Conservation (phyloP, 1,140 invertebrate genomes). For the Pantala flavescens region DNA sequence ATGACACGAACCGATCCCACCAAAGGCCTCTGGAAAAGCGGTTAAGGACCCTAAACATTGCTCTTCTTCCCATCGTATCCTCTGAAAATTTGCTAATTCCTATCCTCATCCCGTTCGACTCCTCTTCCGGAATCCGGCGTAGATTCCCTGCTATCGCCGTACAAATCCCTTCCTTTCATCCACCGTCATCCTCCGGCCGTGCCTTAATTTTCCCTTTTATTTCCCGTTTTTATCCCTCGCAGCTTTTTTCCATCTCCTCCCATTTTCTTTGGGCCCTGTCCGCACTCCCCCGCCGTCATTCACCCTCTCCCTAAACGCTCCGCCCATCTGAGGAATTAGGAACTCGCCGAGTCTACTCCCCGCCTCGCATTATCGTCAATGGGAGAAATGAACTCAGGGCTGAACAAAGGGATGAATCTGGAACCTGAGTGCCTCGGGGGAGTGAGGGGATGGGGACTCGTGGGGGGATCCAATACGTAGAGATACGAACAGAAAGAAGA, state of each 20-base stretch:
- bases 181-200: neutral
- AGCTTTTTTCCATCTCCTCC: neutral
- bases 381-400: conserved; percentile 7
- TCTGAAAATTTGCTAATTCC: too few relatives aligned
- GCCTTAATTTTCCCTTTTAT: neutral
- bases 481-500: too few relatives aligned
- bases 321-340: neutral
- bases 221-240: neutral
- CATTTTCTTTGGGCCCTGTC: neutral
- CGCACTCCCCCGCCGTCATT: neutral
- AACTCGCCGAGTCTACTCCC: neutral
- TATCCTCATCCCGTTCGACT: too few relatives aligned
- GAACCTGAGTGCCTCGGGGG: neutral
- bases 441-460: neutral
- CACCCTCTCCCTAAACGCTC: neutral
- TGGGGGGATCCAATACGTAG: too few relatives aligned
- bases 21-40: too few relatives aligned
- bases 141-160: too few relatives aligned
- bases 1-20: too few relatives aligned
- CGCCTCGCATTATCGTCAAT: neutral
- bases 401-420: conserved; percentile 2
- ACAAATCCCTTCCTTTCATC: too few relatives aligned
- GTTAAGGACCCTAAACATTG: too few relatives aligned
- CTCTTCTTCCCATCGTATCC: too few relatives aligned
- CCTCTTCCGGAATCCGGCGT: too few relatives aligned